These are phyloP conservation scores for Morus bassanus DNA, from an alignment of 2,797 vertebrate species.

Conservation along the genomic window DNA sequence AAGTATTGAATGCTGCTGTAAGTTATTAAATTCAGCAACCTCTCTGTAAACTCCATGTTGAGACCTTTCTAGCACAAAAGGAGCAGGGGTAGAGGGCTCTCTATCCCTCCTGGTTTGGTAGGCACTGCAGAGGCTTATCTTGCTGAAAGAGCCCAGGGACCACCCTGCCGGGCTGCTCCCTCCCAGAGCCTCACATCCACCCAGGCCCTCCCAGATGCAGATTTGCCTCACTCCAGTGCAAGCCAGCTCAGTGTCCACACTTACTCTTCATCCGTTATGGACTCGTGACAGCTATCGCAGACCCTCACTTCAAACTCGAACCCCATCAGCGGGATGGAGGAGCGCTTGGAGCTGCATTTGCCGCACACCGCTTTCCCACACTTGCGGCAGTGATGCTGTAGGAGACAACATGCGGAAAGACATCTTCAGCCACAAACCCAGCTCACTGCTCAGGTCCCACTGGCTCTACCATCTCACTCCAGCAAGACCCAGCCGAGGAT, in stretches of 20 bases:
- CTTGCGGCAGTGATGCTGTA: slow-evolving; percentile 84
- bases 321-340: slow-evolving; percentile 96
- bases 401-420: neutral
- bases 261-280: slow-evolving; percentile 98
- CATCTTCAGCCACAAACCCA: neutral
- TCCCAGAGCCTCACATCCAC: accelerated
- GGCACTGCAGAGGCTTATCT: neutral
- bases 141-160: neutral
- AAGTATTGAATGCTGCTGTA: neutral
- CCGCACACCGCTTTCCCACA: slow-evolving; percentile 92
- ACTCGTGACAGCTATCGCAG: slow-evolving; percentile 93
- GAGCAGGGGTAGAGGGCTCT: too few relatives aligned
- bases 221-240: neutral
- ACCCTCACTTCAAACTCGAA: slow-evolving; percentile 97
- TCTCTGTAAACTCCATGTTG: neutral
- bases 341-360: slow-evolving; percentile 94
- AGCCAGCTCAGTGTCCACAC: slow-evolving; percentile 39
- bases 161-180: neutral
- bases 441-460: neutral
- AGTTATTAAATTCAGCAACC: neutral
- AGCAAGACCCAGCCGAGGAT: neutral
- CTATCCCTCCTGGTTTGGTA: neutral
- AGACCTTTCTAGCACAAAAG: neutral
- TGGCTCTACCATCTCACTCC: neutral
- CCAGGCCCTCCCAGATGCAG: neutral